Conservation (phyloP, 2,797 vertebrate species). For the Xerus rutilus region DNA sequence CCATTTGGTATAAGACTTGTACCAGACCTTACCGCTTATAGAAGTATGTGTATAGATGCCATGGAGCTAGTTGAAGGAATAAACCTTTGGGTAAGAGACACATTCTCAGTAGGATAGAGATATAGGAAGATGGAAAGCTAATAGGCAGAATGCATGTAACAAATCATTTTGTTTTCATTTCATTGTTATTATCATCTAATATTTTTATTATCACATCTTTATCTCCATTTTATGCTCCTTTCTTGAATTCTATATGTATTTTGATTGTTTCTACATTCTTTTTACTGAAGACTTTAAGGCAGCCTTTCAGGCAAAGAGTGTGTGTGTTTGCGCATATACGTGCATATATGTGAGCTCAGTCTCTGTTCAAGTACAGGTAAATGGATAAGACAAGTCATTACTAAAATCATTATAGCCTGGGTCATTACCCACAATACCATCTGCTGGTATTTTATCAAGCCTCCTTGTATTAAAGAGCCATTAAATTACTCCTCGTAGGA, state of each 20-base stretch:
- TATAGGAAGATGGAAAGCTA: constrained; percentile 43
- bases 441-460: constrained; percentile 84
- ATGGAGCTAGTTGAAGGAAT: constrained; percentile 1
- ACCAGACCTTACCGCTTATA: not conserved
- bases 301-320: constrained; percentile 43
- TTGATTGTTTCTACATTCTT: constrained; percentile 80
- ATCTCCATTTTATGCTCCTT: constrained; percentile 49
- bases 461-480: constrained; percentile 84
- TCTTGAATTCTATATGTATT: constrained; percentile 73
- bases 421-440: constrained; percentile 84
- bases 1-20: not conserved
- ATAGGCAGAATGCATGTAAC: not conserved
- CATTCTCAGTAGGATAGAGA: not conserved
- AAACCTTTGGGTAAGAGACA: not conserved
- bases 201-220: not conserved
- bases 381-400: constrained; percentile 84
- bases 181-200: not conserved
- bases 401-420: constrained; percentile 80
- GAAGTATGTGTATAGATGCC: not conserved
- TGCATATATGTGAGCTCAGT: not conserved
- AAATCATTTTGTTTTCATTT: constrained; percentile 37
- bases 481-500: constrained; percentile 84
- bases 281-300: constrained; percentile 75
- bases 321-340: not conserved
- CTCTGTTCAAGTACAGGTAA: constrained; percentile 83